phyloP scores from a whole-genome alignment of 2,113 vertebrate species.

The Chunga burmeisteri region DNA sequence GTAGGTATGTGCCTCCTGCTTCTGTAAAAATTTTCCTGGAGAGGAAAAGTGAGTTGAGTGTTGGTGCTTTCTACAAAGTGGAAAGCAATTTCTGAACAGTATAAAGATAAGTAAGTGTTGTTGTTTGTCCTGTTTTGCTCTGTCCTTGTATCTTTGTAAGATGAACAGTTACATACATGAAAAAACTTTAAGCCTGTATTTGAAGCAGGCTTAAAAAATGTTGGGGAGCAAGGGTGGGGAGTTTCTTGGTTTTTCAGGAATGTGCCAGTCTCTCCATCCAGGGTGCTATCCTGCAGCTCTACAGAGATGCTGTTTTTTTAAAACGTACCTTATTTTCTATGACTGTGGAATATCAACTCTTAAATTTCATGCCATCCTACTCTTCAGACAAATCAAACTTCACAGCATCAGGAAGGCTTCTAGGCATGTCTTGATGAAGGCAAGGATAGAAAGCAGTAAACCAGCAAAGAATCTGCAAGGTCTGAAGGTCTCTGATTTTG shows the following conservation, averaged over 20 bases:
- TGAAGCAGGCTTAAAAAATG: neutral
- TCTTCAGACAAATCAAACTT: conserved; percentile 17
- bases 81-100: neutral
- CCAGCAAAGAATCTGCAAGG: neutral
- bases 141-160: neutral
- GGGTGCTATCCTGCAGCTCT: neutral
- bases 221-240: neutral
- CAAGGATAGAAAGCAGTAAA: conserved; percentile 8
- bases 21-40: neutral
- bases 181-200: neutral
- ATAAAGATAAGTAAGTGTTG: neutral
- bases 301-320: neutral
- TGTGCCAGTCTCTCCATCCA: neutral
- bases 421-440: neutral
- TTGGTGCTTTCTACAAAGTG: neutral
- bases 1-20: neutral
- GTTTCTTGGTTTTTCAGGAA: neutral
- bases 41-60: neutral
- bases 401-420: neutral
- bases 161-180: neutral
- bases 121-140: neutral
- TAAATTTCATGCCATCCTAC: neutral
- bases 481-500: neutral
- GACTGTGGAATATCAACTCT: neutral
- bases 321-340: neutral